Percentiles rank a stretch among this genome's conserved stretches.
phyloP scores from a whole-genome alignment of 2,797 vertebrate genomes.

The Cyprinella venusta region DNA sequence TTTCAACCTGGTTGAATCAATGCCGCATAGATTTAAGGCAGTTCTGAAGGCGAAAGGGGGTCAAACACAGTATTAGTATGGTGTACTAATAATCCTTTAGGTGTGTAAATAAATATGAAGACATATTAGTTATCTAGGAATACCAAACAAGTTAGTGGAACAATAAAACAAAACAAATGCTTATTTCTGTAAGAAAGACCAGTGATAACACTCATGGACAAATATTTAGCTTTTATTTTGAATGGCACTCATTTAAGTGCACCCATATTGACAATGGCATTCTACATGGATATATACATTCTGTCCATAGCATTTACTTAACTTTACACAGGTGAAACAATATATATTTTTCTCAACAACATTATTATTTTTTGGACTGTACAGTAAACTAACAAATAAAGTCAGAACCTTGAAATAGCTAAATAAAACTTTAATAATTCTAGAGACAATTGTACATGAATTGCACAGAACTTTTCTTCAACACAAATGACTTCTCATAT shows the following conservation, averaged over 20 bases:
- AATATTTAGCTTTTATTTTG: slow-evolving; percentile 43
- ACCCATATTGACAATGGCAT: slow-evolving; percentile 44
- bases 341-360: slow-evolving; percentile 41
- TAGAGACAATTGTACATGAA: slow-evolving; percentile 92
- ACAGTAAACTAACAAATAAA: slow-evolving; percentile 45
- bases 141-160: not conserved
- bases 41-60: no score
- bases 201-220: slow-evolving; percentile 33
- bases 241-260: slow-evolving; percentile 34
- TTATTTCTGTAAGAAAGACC: slow-evolving; percentile 6
- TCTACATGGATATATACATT: slow-evolving; percentile 53
- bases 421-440: slow-evolving; percentile 94
- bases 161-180: not conserved
- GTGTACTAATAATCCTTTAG: no score
- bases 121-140: no score
- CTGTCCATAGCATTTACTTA: slow-evolving; percentile 50
- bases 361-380: slow-evolving; percentile 33
- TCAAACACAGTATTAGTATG: no score
- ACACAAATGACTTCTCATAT: slow-evolving; percentile 81
- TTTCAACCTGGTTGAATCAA: no score
- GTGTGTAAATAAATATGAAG: no score
- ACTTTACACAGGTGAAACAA: slow-evolving; percentile 47
- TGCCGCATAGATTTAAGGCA: no score
- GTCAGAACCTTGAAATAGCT: slow-evolving; percentile 82
- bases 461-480: slow-evolving; percentile 82